Evolutionary conservation across 2,888 invertebrate species (phyloP), one percentile per base, ranked within the genome.

Genomic region (Lamellibrachia satsuma): DNA sequence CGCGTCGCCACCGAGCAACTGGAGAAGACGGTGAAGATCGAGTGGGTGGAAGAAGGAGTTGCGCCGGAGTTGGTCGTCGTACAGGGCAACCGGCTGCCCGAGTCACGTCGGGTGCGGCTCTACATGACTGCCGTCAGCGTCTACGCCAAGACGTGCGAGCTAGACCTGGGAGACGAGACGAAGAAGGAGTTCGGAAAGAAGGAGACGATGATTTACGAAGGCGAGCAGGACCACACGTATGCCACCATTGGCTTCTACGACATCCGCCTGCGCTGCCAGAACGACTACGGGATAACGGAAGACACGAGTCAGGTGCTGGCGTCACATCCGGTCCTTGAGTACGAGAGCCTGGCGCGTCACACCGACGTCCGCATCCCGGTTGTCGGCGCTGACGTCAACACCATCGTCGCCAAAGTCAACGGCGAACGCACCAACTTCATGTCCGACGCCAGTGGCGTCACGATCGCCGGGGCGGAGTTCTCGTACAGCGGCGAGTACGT

Each of bases 181-280:
- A 75, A 75, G 90, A 52, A n/a, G 7, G 92, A 92, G 90, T 93
- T 95, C 2, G 95, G 95, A 90, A 93, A 94, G 2, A 94, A 94
- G 22, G 93, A 90, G 8, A 93, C 94, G 6, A 93, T 55, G 22
- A 7, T 27, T 51, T 92, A 51, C 52, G 22, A 90, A 52, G 92
- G n/a, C 22, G 8, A 92, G n/a, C 27, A 52, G 4, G 51, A 75
- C 2, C 94, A 95, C 92, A 92, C 92, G 1, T 96, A 95, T 93
- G n/a, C 55, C 0, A 75, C 91, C 1, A 93, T 94, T 27, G 96
- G 96, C 9, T 94, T 94, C 27, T 96, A 95, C 93, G 93, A 94
- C 51, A 92, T 94, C n/a, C 90, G 93, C 6, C 94, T 95, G 1
- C 93, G 92, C 3, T 96, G 96, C 92, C 92, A 92, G 7, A 96